Base-by-base conservation (phyloP, 1,140 invertebrate species). In the Drosophila willistoni region DNA sequence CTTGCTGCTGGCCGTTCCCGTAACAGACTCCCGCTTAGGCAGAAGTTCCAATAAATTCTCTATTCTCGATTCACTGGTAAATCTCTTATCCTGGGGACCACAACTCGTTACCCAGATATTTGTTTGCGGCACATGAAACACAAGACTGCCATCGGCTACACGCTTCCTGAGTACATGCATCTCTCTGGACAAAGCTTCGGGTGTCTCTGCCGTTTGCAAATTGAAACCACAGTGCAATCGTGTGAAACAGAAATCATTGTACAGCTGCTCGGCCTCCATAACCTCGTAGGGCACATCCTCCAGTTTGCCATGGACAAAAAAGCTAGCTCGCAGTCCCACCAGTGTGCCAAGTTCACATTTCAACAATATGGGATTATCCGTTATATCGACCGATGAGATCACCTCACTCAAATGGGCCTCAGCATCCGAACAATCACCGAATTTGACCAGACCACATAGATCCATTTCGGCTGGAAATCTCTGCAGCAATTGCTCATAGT, bases 401-500 rank as follows among this genome's bases (percentile, higher is more conserved):
- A 95, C 93, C 84, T 94, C 94, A 73, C 93, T 94, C 59, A 95
- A 91, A 75, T 94, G 93, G 6, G 91, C 92, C 47, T 94, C 93
- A 29, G 93, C 92, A 66, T 92, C 91, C 47, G 94, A 91, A 44
- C 92, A 92, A 73, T 95, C 93, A 7, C 93, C 94, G 70, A 95
- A 94, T 69, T 94, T 95, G 29, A 96, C 93, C 65, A 95, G 92
- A 39, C 96, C 96, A 90, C 95, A 96, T 25, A 96, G 92, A 92
- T 96, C 95, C 68, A 96, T 91, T 92, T 96, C 95, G 5, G 95
- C 94, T 9, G 96, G 96, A 75, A 96, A 94, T 83, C 95, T 94
- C 1, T 94, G 92, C 76, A 95, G 94, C 22, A 96, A 91, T 65
- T 94, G 93, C 54, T 91, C 86, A 87, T 94, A 93, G 73, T 93